Percentiles rank a stretch among this genome's conserved stretches.
These are phyloP conservation scores for Cenopis cana DNA, from an alignment of 2,888 invertebrate species.

Conservation along the genomic window DNA sequence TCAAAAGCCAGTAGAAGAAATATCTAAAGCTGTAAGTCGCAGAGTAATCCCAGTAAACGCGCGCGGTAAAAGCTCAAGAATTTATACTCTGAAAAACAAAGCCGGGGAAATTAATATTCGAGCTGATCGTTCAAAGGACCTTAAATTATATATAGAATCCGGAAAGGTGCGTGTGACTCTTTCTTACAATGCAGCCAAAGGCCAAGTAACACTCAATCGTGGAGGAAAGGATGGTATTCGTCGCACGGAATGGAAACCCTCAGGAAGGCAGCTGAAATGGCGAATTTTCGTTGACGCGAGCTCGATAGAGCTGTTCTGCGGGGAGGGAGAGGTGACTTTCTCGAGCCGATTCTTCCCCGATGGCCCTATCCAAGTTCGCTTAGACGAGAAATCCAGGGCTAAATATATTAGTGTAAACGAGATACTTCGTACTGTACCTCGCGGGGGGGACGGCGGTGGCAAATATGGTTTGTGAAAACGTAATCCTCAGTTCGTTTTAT, in stretches of 20 bases:
- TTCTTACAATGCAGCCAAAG: conserved; percentile 55
- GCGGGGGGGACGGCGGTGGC: not conserved
- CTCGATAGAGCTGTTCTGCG: conserved; percentile 51
- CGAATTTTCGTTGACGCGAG: conserved; percentile 55
- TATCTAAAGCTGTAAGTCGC: conserved; percentile 28
- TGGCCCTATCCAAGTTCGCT: conserved; percentile 44
- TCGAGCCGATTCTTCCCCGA: conserved; percentile 51
- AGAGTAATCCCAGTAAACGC: no score
- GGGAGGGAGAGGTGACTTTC: conserved; percentile 51
- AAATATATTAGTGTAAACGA: conserved; percentile 16
- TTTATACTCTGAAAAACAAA: conserved; percentile 56
- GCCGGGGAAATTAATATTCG: conserved; percentile 61
- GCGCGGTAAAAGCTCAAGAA: not conserved
- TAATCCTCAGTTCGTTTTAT: no score
- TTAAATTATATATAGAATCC: conserved; percentile 61
- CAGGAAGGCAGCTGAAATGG: conserved; percentile 51
- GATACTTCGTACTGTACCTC: conserved; percentile 23
- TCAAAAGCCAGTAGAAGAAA: conserved; percentile 64
- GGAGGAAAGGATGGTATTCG: conserved; percentile 67
- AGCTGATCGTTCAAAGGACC: conserved; percentile 49
- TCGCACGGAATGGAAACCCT: conserved; percentile 64
- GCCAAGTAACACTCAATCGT: conserved; percentile 63
- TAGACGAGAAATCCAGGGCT: conserved; percentile 1
- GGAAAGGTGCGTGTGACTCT: conserved; percentile 54
- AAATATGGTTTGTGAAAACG: no score